These are phyloP conservation scores for Diadema setosum DNA, from an alignment of 35 echinoderm and acorn worm genomes.

Conservation along the genomic window DNA sequence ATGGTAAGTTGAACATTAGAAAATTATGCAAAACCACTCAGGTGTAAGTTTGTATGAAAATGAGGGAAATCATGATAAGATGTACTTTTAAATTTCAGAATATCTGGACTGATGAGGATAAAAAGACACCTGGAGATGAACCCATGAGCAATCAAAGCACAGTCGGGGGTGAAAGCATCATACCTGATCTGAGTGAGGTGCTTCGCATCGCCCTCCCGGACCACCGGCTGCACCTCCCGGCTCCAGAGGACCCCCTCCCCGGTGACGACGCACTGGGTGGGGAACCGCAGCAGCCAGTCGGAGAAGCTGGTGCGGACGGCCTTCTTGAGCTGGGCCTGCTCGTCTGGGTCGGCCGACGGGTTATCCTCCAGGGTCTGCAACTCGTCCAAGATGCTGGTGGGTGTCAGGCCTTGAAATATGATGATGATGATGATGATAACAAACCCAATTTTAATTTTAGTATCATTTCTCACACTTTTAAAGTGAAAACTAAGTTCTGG, in stretches of 20 bases:
- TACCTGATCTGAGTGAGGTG: constrained; percentile 37
- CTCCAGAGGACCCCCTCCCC: constrained; percentile 73
- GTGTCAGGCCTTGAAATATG: background rate
- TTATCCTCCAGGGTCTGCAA: constrained; percentile 28
- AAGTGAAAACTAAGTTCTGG: too few relatives aligned
- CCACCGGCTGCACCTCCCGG: constrained; percentile 18
- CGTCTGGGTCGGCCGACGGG: background rate
- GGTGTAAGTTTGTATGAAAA: too few relatives aligned
- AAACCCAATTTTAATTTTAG: too few relatives aligned
- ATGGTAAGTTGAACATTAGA: too few relatives aligned
- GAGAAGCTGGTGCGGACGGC: constrained; percentile 72
- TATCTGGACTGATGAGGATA: too few relatives aligned
- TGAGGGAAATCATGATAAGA: too few relatives aligned
- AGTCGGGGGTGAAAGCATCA: background rate
- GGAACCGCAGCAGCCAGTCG: constrained; percentile 91
- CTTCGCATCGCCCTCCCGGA: constrained; percentile 44
- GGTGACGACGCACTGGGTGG: constrained; percentile 62
- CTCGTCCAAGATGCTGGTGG: constrained; percentile 61
- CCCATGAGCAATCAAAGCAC: too few relatives aligned
- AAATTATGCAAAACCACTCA: too few relatives aligned
- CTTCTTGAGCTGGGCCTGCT: constrained; percentile 46
- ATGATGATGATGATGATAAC: too few relatives aligned
- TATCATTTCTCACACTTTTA: too few relatives aligned
- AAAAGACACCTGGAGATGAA: too few relatives aligned
- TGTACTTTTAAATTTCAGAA: too few relatives aligned